phyloP scores from a whole-genome alignment of 2,113 vertebrate species.

The Actenoides hombroni region DNA sequence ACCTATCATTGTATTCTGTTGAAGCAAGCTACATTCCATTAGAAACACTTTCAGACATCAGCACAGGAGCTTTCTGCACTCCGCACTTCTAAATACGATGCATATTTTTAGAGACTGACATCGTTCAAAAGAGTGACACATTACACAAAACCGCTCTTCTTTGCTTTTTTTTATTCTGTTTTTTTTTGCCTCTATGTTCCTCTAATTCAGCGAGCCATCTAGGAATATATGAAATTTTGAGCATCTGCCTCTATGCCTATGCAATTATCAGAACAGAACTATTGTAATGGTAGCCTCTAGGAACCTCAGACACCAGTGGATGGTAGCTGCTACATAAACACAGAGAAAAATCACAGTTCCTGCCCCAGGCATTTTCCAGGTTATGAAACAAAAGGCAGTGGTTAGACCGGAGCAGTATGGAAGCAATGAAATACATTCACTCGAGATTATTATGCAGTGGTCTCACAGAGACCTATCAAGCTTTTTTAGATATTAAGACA shows the following conservation, averaged over 20 bases:
- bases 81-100: not conserved
- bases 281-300: not conserved
- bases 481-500: constrained; percentile 13
- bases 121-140: not conserved
- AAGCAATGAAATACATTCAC: constrained; percentile 28
- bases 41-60: not conserved
- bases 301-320: constrained; percentile 9
- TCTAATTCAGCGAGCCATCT: not conserved
- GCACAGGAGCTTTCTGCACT: not conserved
- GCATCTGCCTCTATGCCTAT: not conserved
- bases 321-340: constrained; percentile 22
- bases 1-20: constrained; percentile 20
- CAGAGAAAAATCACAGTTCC: constrained; percentile 8
- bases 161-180: not conserved
- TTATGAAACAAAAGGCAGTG: constrained; percentile 26
- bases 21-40: constrained; percentile 11
- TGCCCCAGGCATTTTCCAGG: constrained; percentile 12
- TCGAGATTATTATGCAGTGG: not conserved
- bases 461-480: not conserved
- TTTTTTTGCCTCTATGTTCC: not conserved
- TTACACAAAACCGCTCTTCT: not conserved
- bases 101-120: not conserved
- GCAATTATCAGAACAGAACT: not conserved
- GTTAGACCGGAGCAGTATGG: not conserved
- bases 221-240: not conserved